Evolutionary conservation across 2,113 vertebrate species (phyloP).

Genomic region (Bubalus kerabau): DNA sequence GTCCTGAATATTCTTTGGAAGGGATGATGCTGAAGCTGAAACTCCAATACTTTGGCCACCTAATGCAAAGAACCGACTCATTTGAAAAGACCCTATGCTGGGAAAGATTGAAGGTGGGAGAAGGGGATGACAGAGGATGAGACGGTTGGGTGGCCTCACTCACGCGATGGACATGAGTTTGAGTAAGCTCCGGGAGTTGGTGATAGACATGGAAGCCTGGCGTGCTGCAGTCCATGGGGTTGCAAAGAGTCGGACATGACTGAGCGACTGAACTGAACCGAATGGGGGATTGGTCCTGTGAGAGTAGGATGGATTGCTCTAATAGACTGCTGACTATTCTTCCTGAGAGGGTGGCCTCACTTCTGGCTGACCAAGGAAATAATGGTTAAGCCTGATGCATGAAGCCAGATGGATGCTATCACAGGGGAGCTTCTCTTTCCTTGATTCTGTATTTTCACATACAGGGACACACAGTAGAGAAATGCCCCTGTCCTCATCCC

Average conservation of each 20-base stretch:
- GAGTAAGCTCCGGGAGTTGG: not conserved
- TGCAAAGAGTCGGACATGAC: not conserved
- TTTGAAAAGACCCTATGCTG: not conserved
- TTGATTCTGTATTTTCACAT: not conserved
- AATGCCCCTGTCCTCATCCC: not conserved
- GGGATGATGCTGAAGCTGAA: not conserved
- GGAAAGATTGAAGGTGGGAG: not conserved
- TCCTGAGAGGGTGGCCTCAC: not conserved
- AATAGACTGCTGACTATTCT: not conserved
- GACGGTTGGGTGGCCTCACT: not conserved
- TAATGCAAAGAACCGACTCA: not conserved
- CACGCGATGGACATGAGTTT: fast-evolving
- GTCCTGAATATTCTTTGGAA: not conserved
- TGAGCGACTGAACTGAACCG: not conserved
- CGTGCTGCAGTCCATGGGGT: not conserved
- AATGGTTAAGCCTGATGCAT: not conserved
- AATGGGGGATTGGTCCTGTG: not conserved
- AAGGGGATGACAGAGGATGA: not conserved
- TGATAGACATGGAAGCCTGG: not conserved
- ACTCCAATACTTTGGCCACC: not conserved
- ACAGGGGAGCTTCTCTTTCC: not conserved
- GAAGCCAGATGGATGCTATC: not conserved
- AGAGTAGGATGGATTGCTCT: not conserved
- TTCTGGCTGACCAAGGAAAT: not conserved
- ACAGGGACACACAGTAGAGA: not conserved